Evolutionary conservation across 2,888 invertebrate species (phyloP).

Genomic region (Cetonia aurata): DNA sequence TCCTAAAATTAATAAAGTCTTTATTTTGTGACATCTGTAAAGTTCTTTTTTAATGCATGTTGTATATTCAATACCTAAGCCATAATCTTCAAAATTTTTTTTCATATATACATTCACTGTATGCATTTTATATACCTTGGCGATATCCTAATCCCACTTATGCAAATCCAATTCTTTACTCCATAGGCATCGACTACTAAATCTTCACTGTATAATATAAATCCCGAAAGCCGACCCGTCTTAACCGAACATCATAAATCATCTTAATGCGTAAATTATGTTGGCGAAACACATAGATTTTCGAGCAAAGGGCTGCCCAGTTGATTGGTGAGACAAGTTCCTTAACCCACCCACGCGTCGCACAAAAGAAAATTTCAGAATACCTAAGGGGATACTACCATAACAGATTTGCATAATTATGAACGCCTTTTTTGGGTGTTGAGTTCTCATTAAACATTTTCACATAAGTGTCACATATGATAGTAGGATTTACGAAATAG

Average conservation of each 20-base stretch:
- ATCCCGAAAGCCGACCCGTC: slow-evolving; percentile 31
- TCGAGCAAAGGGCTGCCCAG: neutral
- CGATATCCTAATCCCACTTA: neutral
- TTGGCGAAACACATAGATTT: slow-evolving; percentile 40
- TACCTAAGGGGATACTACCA: neutral
- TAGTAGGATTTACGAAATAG: too few species aligned
- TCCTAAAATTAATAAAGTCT: too few species aligned
- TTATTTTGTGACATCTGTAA: too few species aligned
- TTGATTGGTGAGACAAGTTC: neutral
- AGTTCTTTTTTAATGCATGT: too few species aligned
- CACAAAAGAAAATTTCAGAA: neutral
- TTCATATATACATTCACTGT: too few species aligned
- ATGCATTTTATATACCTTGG: neutral
- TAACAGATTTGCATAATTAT: slow-evolving; percentile 6
- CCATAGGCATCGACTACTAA: slow-evolving; percentile 28
- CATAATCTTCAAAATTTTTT: too few species aligned
- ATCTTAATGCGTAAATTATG: slow-evolving; percentile 41
- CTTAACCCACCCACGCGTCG: neutral
- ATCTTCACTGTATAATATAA: slow-evolving; percentile 24
- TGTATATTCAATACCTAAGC: too few species aligned
- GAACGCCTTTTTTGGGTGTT: neutral
- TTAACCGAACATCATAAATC: slow-evolving; percentile 39
- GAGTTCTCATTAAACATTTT: too few species aligned
- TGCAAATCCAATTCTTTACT: slow-evolving; percentile 33
- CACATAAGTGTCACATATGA: too few species aligned